Conservation (phyloP, 2,113 vertebrate genomes). For the Stercorarius parasiticus region DNA sequence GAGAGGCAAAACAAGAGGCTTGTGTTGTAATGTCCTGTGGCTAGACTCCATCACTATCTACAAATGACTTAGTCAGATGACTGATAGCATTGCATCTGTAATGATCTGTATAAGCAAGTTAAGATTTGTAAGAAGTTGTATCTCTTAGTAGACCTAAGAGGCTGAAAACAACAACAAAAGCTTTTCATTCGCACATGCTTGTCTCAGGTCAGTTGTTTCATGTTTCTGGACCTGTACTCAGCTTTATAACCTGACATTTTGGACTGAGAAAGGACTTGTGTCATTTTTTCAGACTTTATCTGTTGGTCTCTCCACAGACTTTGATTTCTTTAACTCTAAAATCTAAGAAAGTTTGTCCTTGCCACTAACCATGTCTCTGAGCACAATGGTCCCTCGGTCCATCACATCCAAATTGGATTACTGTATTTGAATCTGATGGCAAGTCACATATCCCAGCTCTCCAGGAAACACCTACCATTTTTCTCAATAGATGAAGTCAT, state of each 20-base stretch:
- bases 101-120: neutral
- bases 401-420: neutral
- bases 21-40: neutral
- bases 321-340: neutral
- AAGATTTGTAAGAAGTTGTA: neutral
- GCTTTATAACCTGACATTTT: neutral
- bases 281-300: neutral
- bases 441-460: neutral
- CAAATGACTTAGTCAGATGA: neutral
- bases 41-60: neutral
- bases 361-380: neutral
- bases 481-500: neutral
- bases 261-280: neutral
- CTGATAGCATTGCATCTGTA: neutral
- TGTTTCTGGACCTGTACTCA: neutral
- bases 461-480: neutral
- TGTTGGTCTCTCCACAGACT: neutral
- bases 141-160: neutral
- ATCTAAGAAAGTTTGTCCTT: neutral
- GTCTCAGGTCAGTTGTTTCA: neutral
- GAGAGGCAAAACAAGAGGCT: neutral
- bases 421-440: neutral
- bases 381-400: neutral
- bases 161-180: neutral
- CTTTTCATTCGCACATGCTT: neutral